Evolutionary conservation across 2,888 invertebrate genomes (phyloP).

Genomic region (Drosophila leonis): DNA sequence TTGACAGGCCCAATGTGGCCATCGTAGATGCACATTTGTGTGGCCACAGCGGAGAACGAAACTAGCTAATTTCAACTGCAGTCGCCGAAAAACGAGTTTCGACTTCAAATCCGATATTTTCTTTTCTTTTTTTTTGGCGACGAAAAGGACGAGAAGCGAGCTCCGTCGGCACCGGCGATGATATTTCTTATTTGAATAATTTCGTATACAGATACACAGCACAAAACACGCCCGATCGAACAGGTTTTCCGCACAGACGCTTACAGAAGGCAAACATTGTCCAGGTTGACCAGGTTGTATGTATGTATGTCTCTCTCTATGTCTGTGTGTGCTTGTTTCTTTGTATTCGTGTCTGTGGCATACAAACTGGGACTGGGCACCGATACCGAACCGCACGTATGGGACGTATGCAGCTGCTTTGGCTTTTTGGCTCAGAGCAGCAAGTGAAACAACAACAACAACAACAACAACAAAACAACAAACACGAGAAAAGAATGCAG

Average conservation of each 20-base stretch:
- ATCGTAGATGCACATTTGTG: constrained; percentile 87
- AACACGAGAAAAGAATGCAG: constrained; percentile 75
- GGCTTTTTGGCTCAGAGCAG: constrained; percentile 53
- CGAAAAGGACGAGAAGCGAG: constrained; percentile 47
- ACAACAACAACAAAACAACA: constrained; percentile 47
- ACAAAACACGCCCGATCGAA: constrained; percentile 63
- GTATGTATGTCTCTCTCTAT: neutral
- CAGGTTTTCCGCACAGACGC: constrained; percentile 75
- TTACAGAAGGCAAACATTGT: constrained; percentile 45
- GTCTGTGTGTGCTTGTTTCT: constrained; percentile 17
- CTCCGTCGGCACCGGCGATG: constrained; percentile 33
- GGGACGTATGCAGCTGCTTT: constrained; percentile 55
- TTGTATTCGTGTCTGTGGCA: constrained; percentile 58
- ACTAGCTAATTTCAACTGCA: constrained; percentile 38
- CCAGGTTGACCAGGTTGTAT: constrained; percentile 29
- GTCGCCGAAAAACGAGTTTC: constrained; percentile 49
- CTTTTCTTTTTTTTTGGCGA: constrained; percentile 23
- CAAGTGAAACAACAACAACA: constrained; percentile 67
- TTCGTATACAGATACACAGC: constrained; percentile 66
- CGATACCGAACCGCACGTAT: constrained; percentile 32
- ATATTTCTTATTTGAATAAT: constrained; percentile 79
- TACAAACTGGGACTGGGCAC: constrained; percentile 48
- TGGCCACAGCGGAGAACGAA: constrained; percentile 53
- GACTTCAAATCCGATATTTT: constrained; percentile 50
- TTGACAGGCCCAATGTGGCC: constrained; percentile 98